Percentiles rank a stretch among this genome's conserved stretches.
phyloP scores from a whole-genome alignment of 1,140 invertebrate genomes.

The Pollicipes pollicipes region DNA sequence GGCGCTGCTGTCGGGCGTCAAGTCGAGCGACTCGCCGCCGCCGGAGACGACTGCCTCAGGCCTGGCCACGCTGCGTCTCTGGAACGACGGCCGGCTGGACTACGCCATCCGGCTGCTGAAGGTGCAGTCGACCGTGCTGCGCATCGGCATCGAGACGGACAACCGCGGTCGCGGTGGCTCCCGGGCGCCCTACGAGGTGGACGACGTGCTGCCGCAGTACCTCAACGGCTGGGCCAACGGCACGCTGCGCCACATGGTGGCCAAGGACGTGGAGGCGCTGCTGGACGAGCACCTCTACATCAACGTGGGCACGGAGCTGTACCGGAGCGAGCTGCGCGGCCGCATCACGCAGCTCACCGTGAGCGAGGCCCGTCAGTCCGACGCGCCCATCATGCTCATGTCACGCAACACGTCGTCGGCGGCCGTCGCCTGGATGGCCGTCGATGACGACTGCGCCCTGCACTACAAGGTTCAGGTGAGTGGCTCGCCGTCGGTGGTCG shows the following conservation, averaged over 20 bases:
- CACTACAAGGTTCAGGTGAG: conserved; percentile 53
- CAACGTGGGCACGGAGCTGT: conserved; percentile 43
- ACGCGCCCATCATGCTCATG: conserved; percentile 42
- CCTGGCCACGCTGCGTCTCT: conserved; percentile 16
- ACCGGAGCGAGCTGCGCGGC: conserved; percentile 38
- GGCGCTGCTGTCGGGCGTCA: conserved; percentile 22
- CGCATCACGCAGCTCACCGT: conserved; percentile 44
- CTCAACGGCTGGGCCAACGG: conserved; percentile 44
- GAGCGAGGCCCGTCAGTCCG: conserved; percentile 50
- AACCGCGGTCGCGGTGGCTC: conserved; percentile 37
- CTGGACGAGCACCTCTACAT: conserved; percentile 58
- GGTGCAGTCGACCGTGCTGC: not conserved
- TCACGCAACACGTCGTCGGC: conserved; percentile 31
- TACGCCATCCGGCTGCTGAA: conserved; percentile 15
- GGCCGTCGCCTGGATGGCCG: conserved; percentile 60
- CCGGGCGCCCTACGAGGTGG: conserved; percentile 40
- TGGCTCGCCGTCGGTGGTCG: conserved; percentile 15
- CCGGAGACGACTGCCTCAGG: conserved; percentile 14
- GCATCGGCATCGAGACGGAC: not conserved
- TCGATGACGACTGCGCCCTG: conserved; percentile 60
- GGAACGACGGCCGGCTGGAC: conserved; percentile 18
- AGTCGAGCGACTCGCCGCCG: not conserved
- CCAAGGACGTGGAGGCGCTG: conserved; percentile 52
- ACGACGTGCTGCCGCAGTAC: conserved; percentile 35
- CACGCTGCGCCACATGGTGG: conserved; percentile 40